phyloP scores from a whole-genome alignment of 2,797 vertebrate genomes.

The Pristis pectinata region DNA sequence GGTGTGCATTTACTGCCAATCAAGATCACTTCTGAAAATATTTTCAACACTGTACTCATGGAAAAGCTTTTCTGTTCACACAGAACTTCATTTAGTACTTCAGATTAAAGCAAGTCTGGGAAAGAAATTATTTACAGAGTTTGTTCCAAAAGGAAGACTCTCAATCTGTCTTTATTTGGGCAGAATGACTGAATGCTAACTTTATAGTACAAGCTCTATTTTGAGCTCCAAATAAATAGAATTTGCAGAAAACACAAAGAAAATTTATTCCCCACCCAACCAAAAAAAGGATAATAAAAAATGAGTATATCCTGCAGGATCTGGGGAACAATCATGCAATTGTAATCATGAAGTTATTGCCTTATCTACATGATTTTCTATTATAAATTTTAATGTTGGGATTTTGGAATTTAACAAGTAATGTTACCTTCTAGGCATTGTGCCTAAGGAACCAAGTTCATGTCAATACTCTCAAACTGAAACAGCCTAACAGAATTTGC shows the following conservation, averaged over 20 bases:
- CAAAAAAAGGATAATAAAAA: not conserved
- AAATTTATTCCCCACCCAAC: not conserved
- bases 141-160: not conserved
- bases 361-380: not conserved
- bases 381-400: not conserved
- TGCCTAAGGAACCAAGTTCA: not conserved
- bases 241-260: not conserved
- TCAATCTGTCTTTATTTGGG: conserved; percentile 6
- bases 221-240: not conserved
- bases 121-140: not conserved
- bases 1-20: not conserved
- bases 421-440: not conserved
- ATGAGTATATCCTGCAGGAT: not conserved
- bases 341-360: not conserved
- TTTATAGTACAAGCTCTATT: not conserved
- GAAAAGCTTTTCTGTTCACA: not conserved
- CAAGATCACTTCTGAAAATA: not conserved
- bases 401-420: not conserved
- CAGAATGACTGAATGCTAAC: not conserved
- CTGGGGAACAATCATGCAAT: not conserved
- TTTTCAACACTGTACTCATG: not conserved
- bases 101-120: conserved; percentile 21
- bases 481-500: not conserved
- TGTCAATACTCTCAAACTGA: not conserved
- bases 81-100: not conserved